These are phyloP conservation scores for Chorisops tibialis DNA, from an alignment of 2,888 invertebrate species.

Conservation along the genomic window DNA sequence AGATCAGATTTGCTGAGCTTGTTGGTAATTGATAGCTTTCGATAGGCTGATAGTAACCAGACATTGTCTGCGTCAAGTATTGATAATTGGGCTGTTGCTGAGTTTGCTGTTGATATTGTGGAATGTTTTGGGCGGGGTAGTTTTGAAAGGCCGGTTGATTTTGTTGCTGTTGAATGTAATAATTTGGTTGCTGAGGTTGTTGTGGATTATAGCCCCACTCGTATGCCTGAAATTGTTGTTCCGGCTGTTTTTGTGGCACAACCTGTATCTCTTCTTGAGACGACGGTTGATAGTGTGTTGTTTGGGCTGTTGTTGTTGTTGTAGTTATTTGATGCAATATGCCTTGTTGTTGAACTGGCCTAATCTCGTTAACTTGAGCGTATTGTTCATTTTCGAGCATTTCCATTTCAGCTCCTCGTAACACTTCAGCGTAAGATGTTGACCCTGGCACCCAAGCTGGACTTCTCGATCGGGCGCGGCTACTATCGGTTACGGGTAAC, in stretches of 20 bases:
- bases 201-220: neutral
- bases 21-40: conserved; percentile 34
- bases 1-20: conserved; percentile 29
- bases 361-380: conserved; percentile 25
- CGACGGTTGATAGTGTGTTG: neutral
- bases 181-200: neutral
- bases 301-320: neutral
- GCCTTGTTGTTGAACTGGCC: neutral
- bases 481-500: neutral
- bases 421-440: conserved; percentile 75
- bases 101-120: conserved; percentile 26
- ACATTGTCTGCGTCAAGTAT: conserved; percentile 35
- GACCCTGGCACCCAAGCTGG: conserved; percentile 73
- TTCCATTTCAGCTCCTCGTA: conserved; percentile 59
- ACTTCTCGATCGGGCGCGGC: conserved; percentile 61
- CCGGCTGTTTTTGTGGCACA: neutral
- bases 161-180: conserved; percentile 41
- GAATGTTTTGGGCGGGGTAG: neutral
- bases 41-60: conserved; percentile 42
- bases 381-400: conserved; percentile 35
- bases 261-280: neutral
- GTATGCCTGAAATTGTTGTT: neutral
- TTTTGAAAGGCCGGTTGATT: conserved; percentile 29
- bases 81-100: conserved; percentile 40
- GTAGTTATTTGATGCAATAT: neutral